Evolutionary conservation across 92 coral and sea anemone genomes (phyloP).

Genomic region (Zoanthus solanderi): DNA sequence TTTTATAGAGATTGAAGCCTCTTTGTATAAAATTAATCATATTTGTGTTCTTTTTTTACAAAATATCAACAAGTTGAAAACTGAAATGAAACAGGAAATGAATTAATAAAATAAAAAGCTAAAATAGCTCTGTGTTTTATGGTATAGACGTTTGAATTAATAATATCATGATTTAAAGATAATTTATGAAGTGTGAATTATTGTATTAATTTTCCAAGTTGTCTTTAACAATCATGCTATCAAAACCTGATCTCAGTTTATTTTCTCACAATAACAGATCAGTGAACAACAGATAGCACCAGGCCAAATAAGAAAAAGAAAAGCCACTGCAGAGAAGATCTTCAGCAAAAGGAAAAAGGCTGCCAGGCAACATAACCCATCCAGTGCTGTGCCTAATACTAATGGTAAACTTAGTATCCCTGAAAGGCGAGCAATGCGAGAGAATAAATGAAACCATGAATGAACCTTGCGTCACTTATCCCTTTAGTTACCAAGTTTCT

Average conservation of each 20-base stretch:
- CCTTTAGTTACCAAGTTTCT: no score
- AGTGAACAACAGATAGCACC: conserved; percentile 20
- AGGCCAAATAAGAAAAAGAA: background rate
- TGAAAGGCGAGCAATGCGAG: background rate
- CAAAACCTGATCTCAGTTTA: background rate
- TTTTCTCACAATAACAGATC: conserved; percentile 15
- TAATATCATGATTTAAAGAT: background rate
- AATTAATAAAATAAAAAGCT: background rate
- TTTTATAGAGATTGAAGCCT: conserved; percentile 4
- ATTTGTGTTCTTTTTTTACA: conserved; percentile 5
- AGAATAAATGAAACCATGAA: conserved; percentile 12
- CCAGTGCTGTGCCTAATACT: conserved; percentile 20
- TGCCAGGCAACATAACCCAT: conserved; percentile 13
- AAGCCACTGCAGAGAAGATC: conserved; percentile 6
- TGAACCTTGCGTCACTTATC: conserved; percentile 1
- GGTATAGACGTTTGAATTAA: background rate
- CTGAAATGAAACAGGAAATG: background rate
- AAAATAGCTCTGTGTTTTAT: background rate
- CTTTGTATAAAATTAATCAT: conserved; percentile 9
- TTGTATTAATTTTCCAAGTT: conserved; percentile 1
- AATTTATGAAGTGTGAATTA: background rate
- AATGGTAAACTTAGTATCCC: conserved; percentile 14
- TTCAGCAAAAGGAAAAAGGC: conserved; percentile 5
- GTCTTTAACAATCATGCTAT: background rate
- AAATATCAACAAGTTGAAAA: background rate